Base-by-base conservation (phyloP, 30 jellyfish, hydroid and myxozoan genomes). In the Hydractinia symbiolongicarpus region DNA sequence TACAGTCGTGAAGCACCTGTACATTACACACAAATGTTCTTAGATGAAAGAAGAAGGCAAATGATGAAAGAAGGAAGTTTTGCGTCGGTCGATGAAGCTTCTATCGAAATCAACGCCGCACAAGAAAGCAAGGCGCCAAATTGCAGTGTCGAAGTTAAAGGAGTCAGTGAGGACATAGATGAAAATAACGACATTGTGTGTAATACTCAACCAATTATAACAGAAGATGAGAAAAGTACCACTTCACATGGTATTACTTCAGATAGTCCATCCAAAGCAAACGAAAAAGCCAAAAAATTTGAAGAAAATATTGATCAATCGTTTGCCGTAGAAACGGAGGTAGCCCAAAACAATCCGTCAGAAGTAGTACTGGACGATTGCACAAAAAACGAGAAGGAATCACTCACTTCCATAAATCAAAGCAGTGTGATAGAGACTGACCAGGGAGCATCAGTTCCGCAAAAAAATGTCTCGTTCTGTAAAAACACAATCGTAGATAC, bases 1-100 rank as follows among this genome's bases (percentile, higher is more conserved):
- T 79, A 79, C 81, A 79, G 87, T 5, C 52, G 87, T 21, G 87
- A 79, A 79, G 69, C 53, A 8, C 87, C 72, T 8, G 87, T 79
- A 1, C 87, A 68, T 0, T 79, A 79, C 44, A 79, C 87, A 5
- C 74, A 79, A 16, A 64, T 21, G 84, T 21, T 66, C 51, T 61
- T 53, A 62, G 85, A 77, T 11, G 81, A 72, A 30, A 30, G 44
- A 30, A 30, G 44, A 30, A 30, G 44, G 2, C 44, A 30, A 30
- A 30, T 30, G 44, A 30, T 30, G 44, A 30, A 30, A 30, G 44
- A 30, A 30, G 44, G 44, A 30, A 30, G 44, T 30, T 30, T 30
- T 30, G 17, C 19, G 19, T n/a, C 40, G 19, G 1, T 64, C 52
- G 19, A n/a, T 7, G 74, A 64, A 64, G 2, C 19, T 7, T 44